Base-by-base conservation (phyloP, 2,113 vertebrate genomes). In the Sclerurus mexicanus region DNA sequence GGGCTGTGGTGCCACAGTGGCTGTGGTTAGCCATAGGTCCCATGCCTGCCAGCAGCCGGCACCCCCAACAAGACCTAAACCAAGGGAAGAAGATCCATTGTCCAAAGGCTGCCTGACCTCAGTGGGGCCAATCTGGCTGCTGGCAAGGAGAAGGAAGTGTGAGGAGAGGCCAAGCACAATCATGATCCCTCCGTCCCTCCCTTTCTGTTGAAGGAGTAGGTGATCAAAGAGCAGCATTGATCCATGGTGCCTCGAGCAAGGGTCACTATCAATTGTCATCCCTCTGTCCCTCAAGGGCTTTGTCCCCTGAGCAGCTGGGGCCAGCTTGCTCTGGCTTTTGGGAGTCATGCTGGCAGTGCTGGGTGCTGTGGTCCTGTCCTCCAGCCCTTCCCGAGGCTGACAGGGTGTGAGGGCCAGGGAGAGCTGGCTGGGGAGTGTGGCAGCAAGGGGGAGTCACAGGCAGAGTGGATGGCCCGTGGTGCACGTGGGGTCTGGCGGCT, bases 181-280 rank as follows among this genome's bases (percentile, higher is more conserved):
- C 53, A 47, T 6, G 4, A 10, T 69, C 27, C 24, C 11, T 87
- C 27, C 0, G 2, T 83, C 63, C 47, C 55, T 83, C 50, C 77
- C n/a, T 46, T 67, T 15, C 31, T 50, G 47, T 2, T 49, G 21
- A 17, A 87, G 33, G 64, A 91, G 39, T 55, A 59, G 35, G 55
- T 77, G 85, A 75, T 40, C 85, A 93, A 96, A 95, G 93, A 46
- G 55, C 75, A 27, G 14, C 49, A 84, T 74, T 83, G 92, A 97
- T 88, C 72, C 47, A 4, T 3, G 10, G 73, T 31, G 7, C 76
- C 33, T 46, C n/a, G 88, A 68, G 60, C 82, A 84, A 88, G 68
- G 82, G 82, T 95, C 28, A 3, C 55, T 25, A 42, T 82, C 35
- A 28, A 0, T 31, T 30, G 9, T 30, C 9, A 23, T 19, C 30